Conservation (phyloP, 2,113 vertebrate species). For the Pelmatolapia mariae region DNA sequence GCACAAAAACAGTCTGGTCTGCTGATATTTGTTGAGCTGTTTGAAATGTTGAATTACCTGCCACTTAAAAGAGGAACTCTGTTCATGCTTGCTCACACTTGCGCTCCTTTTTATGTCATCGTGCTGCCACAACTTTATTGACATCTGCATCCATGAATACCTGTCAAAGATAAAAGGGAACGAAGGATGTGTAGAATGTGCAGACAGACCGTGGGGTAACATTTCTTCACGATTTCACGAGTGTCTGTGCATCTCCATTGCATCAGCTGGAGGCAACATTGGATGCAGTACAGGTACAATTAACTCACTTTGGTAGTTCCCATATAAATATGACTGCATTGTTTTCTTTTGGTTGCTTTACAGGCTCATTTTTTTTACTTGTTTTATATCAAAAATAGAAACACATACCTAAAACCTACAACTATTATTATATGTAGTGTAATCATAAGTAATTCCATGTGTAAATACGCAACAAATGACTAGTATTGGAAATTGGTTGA, state of each 20-base stretch:
- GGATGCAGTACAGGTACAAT: neutral
- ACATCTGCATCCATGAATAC: neutral
- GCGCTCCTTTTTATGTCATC: neutral
- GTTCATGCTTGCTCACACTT: neutral
- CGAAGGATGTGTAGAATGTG: neutral
- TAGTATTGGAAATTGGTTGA: neutral
- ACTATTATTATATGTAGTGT: neutral
- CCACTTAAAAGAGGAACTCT: neutral
- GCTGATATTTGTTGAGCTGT: neutral
- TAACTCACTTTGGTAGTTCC: neutral
- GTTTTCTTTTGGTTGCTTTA: neutral
- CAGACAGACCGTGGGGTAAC: neutral
- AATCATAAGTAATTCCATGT: neutral
- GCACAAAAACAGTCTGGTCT: neutral
- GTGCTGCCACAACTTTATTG: neutral
- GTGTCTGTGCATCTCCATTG: rapidly evolving
- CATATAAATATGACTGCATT: neutral
- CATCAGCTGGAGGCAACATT: neutral
- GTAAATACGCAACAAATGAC: neutral
- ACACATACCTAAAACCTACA: neutral
- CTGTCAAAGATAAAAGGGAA: neutral
- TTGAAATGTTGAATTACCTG: neutral
- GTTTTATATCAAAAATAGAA: neutral
- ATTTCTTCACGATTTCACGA: neutral
- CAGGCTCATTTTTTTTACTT: neutral